Conservation (phyloP, 2,797 vertebrate species). For the Philypnodon macrostomus region DNA sequence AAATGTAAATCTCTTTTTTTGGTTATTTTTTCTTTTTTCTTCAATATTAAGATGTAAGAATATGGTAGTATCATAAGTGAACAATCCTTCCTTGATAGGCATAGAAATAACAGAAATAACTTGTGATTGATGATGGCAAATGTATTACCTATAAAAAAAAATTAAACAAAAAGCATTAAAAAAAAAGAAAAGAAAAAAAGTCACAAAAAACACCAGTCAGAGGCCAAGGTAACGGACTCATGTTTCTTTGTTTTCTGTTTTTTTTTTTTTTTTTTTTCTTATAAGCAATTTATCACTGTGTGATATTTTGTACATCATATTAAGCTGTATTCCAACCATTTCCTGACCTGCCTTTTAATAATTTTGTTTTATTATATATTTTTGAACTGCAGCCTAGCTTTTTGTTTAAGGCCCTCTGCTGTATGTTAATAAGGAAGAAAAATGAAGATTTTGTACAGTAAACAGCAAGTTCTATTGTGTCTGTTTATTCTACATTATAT, state of each 20-base stretch:
- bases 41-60: conserved; percentile 75
- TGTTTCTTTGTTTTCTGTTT: conserved; percentile 76
- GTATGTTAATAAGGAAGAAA: conserved; percentile 79
- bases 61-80: conserved; percentile 75
- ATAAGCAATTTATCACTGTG: conserved; percentile 89
- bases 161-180: conserved; percentile 50
- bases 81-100: conserved; percentile 75
- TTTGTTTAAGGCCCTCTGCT: conserved; percentile 76
- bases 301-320: conserved; percentile 89
- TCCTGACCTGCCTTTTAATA: conserved; percentile 80
- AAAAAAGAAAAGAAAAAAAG: conserved; percentile 48
- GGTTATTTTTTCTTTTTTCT: conserved; percentile 64
- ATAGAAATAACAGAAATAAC: conserved; percentile 77
- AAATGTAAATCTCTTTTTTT: conserved; percentile 71
- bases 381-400: conserved; percentile 76
- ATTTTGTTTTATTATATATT: conserved; percentile 79
- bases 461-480: conserved; percentile 39
- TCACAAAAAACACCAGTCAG: conserved; percentile 61
- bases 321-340: conserved; percentile 80
- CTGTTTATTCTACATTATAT: too few species aligned
- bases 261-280: conserved; percentile 82
- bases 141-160: conserved; percentile 68
- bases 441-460: conserved; percentile 81
- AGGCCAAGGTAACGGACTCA: conserved; percentile 78
- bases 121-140: conserved; percentile 79